phyloP scores from a whole-genome alignment of 2,888 invertebrate genomes.

The Sylvicola cinctus region DNA sequence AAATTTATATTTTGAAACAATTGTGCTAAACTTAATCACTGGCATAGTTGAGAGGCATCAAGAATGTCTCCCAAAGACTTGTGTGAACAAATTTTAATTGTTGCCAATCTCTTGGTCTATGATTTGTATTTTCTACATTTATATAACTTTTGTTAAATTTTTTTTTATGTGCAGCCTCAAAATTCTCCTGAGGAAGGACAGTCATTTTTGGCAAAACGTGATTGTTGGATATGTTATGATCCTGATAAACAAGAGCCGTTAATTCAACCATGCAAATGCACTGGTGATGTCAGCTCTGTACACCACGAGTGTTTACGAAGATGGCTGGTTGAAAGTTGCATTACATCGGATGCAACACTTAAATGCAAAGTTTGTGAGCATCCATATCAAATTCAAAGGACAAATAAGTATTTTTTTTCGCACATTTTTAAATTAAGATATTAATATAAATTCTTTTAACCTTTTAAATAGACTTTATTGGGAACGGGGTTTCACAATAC shows the following conservation, averaged over 20 bases:
- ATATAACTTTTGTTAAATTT: too few relatives aligned
- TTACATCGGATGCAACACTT: conserved; percentile 43
- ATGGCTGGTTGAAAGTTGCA: conserved; percentile 77
- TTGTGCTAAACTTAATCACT: too few relatives aligned
- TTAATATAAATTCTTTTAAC: conserved; percentile 3
- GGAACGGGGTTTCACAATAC: conserved; percentile 63
- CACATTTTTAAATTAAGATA: conserved; percentile 2
- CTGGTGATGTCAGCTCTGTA: conserved; percentile 80
- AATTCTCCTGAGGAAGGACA: conserved; percentile 29
- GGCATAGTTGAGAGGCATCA: too few relatives aligned
- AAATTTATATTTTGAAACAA: too few relatives aligned
- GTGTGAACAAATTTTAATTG: too few relatives aligned
- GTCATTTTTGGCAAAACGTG: conserved; percentile 36
- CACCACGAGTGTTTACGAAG: conserved; percentile 78
- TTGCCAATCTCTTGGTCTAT: too few relatives aligned
- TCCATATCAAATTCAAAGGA: conserved; percentile 58
- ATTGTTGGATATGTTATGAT: conserved; percentile 93
- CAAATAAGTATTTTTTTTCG: conserved; percentile 32
- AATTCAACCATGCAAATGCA: conserved; percentile 76
- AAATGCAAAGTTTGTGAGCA: conserved; percentile 73
- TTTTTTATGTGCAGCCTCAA: too few relatives aligned
- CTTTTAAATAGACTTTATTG: conserved; percentile 43
- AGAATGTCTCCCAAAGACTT: too few relatives aligned
- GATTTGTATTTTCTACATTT: too few relatives aligned
- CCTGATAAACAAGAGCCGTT: conserved; percentile 56